Base-by-base conservation (phyloP, 92 coral and sea anemone species). In the Palythoa heliodiscus region DNA sequence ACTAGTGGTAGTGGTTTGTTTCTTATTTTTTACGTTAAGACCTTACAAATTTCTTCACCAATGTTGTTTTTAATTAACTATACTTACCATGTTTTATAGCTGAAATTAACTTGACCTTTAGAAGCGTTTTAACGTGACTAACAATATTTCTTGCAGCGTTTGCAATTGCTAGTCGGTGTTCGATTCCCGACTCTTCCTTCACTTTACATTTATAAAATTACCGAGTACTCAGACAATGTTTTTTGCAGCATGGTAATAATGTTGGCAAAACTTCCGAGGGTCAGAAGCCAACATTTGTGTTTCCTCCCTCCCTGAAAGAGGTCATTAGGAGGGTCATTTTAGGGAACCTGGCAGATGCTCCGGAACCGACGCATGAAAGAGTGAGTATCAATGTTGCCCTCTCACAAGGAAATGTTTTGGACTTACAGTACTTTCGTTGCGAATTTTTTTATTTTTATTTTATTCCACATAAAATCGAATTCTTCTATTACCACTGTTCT, bases 401-500 rank as follows among this genome's bases (percentile, higher is more conserved):
- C n/a, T n/a, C n/a, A n/a, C n/a, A n/a, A n/a, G n/a, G n/a, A n/a
- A n/a, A n/a, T n/a, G n/a, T n/a, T n/a, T n/a, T n/a, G n/a, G n/a
- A n/a, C n/a, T n/a, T n/a, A n/a, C n/a, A n/a, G n/a, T n/a, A n/a
- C n/a, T n/a, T n/a, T n/a, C n/a, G n/a, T n/a, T n/a, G n/a, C n/a
- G n/a, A n/a, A n/a, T n/a, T n/a, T n/a, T n/a, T 61, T 61, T 0
- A 54, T 54, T 54, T 54, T 54, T 19, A 61, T 61, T 17, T 61
- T 61, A 43, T 17, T n/a, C 7, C 69, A 61, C 69, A 24, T 61
- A 61, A 61, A 61, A 61, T 61, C 69, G 69, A 1, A 54, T 60
- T 60, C 25, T 61, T 61, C 23, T n/a, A 61, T 61, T 61, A 61
- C 25, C 69, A 61, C 69, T 61, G 69, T n/a, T n/a, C n/a, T n/a